These are phyloP conservation scores for Drosophila meridiana DNA, from an alignment of 2,888 invertebrate species.

Conservation along the genomic window DNA sequence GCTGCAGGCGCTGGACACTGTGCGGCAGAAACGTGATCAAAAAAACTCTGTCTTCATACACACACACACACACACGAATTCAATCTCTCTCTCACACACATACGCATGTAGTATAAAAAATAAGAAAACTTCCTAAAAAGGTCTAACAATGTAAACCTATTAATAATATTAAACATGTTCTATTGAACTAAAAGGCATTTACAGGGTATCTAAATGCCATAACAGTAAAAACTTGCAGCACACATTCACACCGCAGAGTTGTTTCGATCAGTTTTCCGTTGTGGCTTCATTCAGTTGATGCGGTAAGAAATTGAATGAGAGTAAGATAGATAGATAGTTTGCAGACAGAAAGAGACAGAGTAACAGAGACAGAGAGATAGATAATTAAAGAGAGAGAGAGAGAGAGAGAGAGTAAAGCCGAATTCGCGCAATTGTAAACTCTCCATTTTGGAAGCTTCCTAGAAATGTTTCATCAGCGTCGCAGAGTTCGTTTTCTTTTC, in stretches of 20 bases:
- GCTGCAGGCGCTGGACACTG: slow-evolving; percentile 30
- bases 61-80: slow-evolving; percentile 2
- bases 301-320: slow-evolving; percentile 5
- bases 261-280: slow-evolving; percentile 81
- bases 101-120: background rate
- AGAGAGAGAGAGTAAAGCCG: slow-evolving; percentile 12
- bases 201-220: background rate
- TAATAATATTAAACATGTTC: no score
- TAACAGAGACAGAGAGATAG: background rate
- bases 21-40: slow-evolving; percentile 78
- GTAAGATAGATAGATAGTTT: background rate
- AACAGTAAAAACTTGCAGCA: background rate
- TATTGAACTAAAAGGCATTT: background rate
- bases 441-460: slow-evolving; percentile 16
- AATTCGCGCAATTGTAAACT: slow-evolving; percentile 19
- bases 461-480: slow-evolving; percentile 18
- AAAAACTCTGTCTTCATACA: slow-evolving; percentile 79
- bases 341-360: background rate
- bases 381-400: background rate
- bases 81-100: background rate
- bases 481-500: slow-evolving; percentile 15
- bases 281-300: slow-evolving; percentile 26
- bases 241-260: slow-evolving; percentile 78
- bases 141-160: no score
- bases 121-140: background rate